Conservation (phyloP, 1,140 invertebrate genomes). For the Pygmarrhopalites habei region DNA sequence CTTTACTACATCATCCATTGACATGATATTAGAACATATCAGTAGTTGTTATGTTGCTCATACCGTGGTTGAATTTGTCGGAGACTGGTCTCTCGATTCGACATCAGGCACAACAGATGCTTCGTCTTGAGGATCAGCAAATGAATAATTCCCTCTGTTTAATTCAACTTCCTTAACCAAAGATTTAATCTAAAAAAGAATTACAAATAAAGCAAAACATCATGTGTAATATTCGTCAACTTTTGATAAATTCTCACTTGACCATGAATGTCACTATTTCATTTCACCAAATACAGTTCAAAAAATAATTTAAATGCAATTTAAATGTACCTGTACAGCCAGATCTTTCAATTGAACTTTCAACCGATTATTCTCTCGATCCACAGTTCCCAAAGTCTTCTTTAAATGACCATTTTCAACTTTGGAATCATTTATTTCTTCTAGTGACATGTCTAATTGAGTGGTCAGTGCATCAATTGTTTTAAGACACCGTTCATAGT, state of each 20-base stretch:
- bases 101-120: slow-evolving; percentile 15
- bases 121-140: slow-evolving; percentile 13
- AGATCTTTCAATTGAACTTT: slow-evolving; percentile 68
- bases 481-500: slow-evolving; percentile 65
- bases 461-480: slow-evolving; percentile 61
- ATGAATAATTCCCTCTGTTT: slow-evolving; percentile 51
- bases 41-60: not conserved
- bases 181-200: slow-evolving; percentile 26
- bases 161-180: slow-evolving; percentile 76
- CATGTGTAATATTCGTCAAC: no score
- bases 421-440: slow-evolving; percentile 62
- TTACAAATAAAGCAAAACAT: no score
- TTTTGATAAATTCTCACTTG: no score
- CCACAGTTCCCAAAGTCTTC: slow-evolving; percentile 57
- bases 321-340: slow-evolving; percentile 68
- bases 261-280: no score
- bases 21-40: not conserved
- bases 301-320: no score
- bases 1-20: not conserved
- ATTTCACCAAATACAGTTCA: no score
- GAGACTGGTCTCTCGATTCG: no score
- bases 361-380: slow-evolving; percentile 67
- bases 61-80: no score
- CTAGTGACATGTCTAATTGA: slow-evolving; percentile 67
- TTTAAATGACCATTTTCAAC: slow-evolving; percentile 62